Conservation (phyloP, 2,888 invertebrate species). For the Panzeria rudis region DNA sequence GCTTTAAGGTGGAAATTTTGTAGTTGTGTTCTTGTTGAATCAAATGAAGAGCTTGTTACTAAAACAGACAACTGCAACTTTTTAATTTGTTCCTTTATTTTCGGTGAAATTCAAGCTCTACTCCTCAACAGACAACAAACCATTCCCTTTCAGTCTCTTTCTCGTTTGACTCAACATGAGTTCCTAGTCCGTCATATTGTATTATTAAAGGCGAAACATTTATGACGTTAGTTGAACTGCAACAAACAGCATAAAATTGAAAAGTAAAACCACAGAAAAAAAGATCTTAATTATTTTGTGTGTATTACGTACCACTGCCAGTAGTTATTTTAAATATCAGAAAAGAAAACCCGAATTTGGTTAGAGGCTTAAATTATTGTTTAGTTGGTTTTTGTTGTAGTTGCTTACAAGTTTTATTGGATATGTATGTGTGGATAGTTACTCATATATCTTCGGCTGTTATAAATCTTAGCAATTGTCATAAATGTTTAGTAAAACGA, state of each 20-base stretch:
- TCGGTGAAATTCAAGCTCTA: slow-evolving; percentile 18
- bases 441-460: no score
- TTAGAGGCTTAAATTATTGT: no score
- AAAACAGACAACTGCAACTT: slow-evolving; percentile 65
- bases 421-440: no score
- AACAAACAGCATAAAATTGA: background rate
- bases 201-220: slow-evolving; percentile 34
- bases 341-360: background rate
- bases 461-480: background rate
- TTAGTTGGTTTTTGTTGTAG: no score
- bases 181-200: slow-evolving; percentile 37
- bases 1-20: slow-evolving; percentile 59
- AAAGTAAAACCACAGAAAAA: background rate
- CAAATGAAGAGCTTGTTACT: slow-evolving; percentile 69
- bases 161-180: background rate
- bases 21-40: slow-evolving; percentile 40
- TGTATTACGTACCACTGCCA: background rate
- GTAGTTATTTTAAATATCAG: background rate
- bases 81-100: slow-evolving; percentile 54
- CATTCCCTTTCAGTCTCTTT: no score
- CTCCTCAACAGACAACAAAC: no score
- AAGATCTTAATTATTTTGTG: background rate
- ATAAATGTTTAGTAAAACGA: no score
- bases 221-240: slow-evolving; percentile 26
- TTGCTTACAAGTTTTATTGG: no score